These are phyloP conservation scores for Globodera ellingtonae DNA, from an alignment of 1,140 invertebrate species.

Conservation along the genomic window DNA sequence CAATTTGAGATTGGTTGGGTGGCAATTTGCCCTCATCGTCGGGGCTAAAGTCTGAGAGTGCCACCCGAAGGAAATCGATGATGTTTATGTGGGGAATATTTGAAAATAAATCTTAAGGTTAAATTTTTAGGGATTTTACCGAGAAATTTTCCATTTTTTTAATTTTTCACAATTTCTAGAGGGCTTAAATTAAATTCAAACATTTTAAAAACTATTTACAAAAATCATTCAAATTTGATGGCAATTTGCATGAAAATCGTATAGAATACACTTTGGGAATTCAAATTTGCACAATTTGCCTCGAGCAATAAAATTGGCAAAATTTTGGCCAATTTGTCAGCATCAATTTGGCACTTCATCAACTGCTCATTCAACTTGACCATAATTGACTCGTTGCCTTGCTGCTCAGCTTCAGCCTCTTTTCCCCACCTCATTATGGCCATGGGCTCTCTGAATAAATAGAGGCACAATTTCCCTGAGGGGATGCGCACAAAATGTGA, in stretches of 20 bases:
- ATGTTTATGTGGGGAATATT: not conserved
- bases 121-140: no score
- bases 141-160: no score
- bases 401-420: not conserved
- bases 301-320: not conserved
- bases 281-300: not conserved
- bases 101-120: not conserved
- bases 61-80: not conserved
- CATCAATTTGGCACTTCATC: conserved; percentile 2
- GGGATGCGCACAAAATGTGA: conserved; percentile 12
- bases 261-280: not conserved
- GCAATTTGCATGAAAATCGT: no score
- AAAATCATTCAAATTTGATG: no score
- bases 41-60: not conserved
- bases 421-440: not conserved
- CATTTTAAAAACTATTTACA: no score
- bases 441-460: not conserved
- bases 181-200: no score
- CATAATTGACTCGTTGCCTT: conserved; percentile 4
- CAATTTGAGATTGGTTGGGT: not conserved
- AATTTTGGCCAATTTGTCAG: conserved; percentile 1
- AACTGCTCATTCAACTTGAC: not conserved
- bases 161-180: no score
- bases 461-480: not conserved
- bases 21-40: not conserved